Evolutionary conservation across 2,888 invertebrate species (phyloP), one percentile per base, ranked within the genome.

Genomic region (Ditula angustiorana): DNA sequence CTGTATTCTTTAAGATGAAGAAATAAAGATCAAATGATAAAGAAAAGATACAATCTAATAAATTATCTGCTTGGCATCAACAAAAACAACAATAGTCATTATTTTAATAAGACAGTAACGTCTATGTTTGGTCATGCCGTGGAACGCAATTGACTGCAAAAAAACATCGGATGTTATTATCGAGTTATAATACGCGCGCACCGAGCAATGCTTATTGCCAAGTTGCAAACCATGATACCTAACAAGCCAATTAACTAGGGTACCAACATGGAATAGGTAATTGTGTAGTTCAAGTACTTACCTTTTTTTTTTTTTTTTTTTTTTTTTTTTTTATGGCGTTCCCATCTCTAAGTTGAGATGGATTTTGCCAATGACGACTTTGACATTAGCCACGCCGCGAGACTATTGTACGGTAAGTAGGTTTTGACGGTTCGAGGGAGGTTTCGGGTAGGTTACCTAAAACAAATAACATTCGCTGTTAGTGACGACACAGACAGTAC

Each of bases 141-240:
- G 28, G 26, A 26, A n/a, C 37, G 24, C 21, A 56, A 28, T 13
- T 24, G 44, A 7, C 10, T 24, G 11, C 24, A 41, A 50, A 58
- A 63, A 58, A 63, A 47, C 8, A 13, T 30, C 35, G 52, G 30
- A 58, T 52, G 46, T 63, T 58, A 58, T 62, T 62, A 56, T 50
- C 41, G 23, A 50, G 13, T 11, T 55, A 46, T 57, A 57, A 41
- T 41, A 50, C 37, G 28, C 21, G 30, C 49, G 28, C 30, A 47
- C 35, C 49, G 21, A 37, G 49, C 50, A 11, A 35, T 33, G 41
- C 16, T 57, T 24, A 50, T 19, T 61, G 47, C 35, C 13, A 23
- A 50, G 47, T 24, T 61, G 35, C 46, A 28, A 30, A 33, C n/a
- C 41, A 21, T 41, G 44, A 50, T 41, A 19, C 24, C 44, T 58